Conservation (phyloP, 2,113 vertebrate genomes). For the Bos javanicus region DNA sequence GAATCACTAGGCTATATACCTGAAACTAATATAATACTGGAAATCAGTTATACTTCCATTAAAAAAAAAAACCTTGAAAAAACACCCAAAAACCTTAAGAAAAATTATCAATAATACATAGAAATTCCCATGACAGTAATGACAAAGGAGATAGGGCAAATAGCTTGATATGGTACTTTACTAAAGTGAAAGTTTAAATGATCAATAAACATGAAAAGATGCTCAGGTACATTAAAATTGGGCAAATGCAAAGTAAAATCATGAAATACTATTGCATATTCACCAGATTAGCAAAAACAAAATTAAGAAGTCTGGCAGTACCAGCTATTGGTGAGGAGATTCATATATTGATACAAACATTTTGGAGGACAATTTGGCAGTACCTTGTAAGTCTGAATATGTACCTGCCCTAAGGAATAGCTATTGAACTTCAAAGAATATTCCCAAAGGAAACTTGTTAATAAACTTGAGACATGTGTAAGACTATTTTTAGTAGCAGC, state of each 20-base stretch:
- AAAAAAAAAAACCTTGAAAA: not conserved
- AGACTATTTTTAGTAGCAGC: not conserved
- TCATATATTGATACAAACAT: not conserved
- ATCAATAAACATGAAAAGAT: not conserved
- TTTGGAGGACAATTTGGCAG: conserved; percentile 1
- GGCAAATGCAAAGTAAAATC: conserved; percentile 25
- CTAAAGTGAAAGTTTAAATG: not conserved
- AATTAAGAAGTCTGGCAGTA: not conserved
- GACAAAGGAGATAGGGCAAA: not conserved
- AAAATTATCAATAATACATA: not conserved
- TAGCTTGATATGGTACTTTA: not conserved
- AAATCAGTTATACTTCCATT: not conserved
- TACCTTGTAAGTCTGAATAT: not conserved
- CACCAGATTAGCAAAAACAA: not conserved
- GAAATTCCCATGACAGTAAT: not conserved
- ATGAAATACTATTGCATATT: not conserved
- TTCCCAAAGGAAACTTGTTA: not conserved
- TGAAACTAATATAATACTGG: not conserved
- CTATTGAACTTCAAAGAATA: not conserved
- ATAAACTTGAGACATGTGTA: not conserved
- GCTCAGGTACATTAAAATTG: not conserved
- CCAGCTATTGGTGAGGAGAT: not conserved
- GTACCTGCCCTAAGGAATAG: not conserved
- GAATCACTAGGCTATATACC: not conserved
- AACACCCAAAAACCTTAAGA: not conserved